Evolutionary conservation across 2,888 invertebrate genomes (phyloP).

Genomic region (Parasteatoda lunata): DNA sequence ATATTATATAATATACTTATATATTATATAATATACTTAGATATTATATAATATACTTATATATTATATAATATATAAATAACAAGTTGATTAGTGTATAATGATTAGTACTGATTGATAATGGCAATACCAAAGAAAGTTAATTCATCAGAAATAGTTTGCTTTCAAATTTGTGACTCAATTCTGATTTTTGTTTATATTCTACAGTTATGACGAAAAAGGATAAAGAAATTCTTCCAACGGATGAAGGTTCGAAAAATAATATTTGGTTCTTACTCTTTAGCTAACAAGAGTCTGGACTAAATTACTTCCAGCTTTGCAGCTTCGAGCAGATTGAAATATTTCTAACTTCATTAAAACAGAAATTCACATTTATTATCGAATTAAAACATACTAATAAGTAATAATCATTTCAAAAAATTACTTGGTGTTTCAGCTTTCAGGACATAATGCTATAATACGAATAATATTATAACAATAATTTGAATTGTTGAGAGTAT

Average conservation of each 20-base stretch:
- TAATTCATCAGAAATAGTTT: neutral
- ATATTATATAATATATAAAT: no score
- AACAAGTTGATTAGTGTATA: no score
- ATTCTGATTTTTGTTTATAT: neutral
- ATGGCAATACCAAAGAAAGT: no score
- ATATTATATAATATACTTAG: no score
- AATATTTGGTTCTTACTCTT: conserved; percentile 22
- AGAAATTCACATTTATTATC: neutral
- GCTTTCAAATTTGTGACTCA: neutral
- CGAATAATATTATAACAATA: neutral
- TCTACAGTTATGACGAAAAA: conserved; percentile 55
- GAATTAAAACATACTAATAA: conserved; percentile 12
- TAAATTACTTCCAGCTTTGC: conserved; percentile 6
- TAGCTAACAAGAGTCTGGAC: conserved; percentile 37
- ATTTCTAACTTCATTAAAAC: conserved; percentile 32
- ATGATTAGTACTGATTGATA: no score
- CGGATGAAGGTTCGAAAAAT: conserved; percentile 52
- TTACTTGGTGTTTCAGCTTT: conserved; percentile 34
- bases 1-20: no score
- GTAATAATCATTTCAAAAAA: conserved; percentile 17
- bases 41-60: no score
- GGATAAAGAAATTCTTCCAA: conserved; percentile 36
- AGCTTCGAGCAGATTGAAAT: neutral
- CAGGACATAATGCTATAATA: neutral
- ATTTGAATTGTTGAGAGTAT: neutral